Evolutionary conservation across 2,888 invertebrate species (phyloP).

Genomic region (Microdon myrmicae): DNA sequence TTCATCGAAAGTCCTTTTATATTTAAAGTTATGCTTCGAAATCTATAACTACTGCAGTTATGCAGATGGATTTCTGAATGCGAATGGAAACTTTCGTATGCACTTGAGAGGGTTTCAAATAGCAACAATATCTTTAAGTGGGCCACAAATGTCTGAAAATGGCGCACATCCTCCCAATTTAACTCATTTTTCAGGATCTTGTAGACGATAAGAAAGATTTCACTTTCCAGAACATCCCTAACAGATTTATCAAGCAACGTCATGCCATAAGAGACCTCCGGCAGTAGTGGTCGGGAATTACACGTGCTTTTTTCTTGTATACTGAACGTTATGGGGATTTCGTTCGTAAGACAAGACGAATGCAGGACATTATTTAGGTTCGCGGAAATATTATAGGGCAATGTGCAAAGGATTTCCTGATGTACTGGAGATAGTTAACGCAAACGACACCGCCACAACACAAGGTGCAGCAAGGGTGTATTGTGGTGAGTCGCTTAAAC

Average conservation of each 20-base stretch:
- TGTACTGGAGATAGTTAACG: conserved; percentile 30
- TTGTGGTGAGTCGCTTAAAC: conserved; percentile 21
- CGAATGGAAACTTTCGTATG: too few species aligned
- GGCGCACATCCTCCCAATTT: conserved; percentile 40
- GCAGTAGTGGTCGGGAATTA: conserved; percentile 37
- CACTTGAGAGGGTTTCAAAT: too few species aligned
- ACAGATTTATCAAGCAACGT: conserved; percentile 47
- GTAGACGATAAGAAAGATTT: conserved; percentile 6
- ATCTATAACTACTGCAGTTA: too few species aligned
- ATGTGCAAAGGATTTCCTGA: neutral
- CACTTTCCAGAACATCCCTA: conserved; percentile 40
- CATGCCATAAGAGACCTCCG: conserved; percentile 43
- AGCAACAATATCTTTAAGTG: too few species aligned
- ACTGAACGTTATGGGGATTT: too few species aligned
- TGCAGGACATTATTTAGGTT: conserved; percentile 28
- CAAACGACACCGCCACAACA: conserved; percentile 35
- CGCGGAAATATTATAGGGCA: conserved; percentile 31
- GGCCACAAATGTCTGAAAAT: too few species aligned
- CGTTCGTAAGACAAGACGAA: conserved; percentile 28
- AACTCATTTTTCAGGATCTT: conserved; percentile 44
- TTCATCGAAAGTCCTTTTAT: too few species aligned
- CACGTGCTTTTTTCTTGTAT: conserved; percentile 29
- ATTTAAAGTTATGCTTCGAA: too few species aligned
- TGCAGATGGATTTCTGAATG: too few species aligned
- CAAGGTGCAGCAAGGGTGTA: too few species aligned